Percentiles rank a stretch among this genome's conserved stretches.
Conservation (phyloP, 1,140 invertebrate genomes). For the Mercenaria mercenaria region DNA sequence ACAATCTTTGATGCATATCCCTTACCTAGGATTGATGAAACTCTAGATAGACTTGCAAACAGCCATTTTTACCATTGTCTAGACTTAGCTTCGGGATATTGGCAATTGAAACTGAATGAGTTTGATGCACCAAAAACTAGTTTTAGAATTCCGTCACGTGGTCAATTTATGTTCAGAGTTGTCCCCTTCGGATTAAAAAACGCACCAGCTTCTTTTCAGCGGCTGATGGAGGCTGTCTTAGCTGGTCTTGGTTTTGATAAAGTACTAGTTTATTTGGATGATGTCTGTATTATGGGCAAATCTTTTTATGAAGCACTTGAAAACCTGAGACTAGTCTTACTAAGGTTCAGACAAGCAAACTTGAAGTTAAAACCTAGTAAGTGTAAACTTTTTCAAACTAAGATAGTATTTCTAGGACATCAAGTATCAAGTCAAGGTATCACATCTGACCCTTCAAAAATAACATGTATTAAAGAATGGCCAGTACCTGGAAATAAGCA, state of each 20-base stretch:
- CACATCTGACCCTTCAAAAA: conserved; percentile 77
- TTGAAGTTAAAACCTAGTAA: conserved; percentile 9
- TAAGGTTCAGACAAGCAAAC: conserved; percentile 2
- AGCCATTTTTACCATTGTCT: conserved; percentile 14
- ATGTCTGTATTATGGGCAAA: conserved; percentile 54
- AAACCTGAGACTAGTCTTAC: not conserved
- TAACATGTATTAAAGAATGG: conserved; percentile 81
- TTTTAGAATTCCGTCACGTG: conserved; percentile 16
- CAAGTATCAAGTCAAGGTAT: not conserved
- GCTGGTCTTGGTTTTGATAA: conserved; percentile 58
- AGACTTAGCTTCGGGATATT: conserved; percentile 49
- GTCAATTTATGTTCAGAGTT: conserved; percentile 65
- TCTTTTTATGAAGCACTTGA: conserved; percentile 32
- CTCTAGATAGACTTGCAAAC: not conserved
- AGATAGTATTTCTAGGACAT: conserved; percentile 20
- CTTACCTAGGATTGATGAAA: conserved; percentile 37
- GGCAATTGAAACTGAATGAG: conserved; percentile 26
- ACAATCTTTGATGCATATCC: conserved; percentile 61
- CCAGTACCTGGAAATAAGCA: conserved; percentile 77
- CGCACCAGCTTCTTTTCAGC: conserved; percentile 72
- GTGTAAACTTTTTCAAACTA: conserved; percentile 22
- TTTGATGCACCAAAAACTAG: conserved; percentile 37
- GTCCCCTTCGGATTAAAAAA: conserved; percentile 70
- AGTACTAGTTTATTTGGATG: conserved; percentile 63
- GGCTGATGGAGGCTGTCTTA: conserved; percentile 73